Evolutionary conservation across 1,140 invertebrate genomes (phyloP).

Genomic region (Centruroides sculpturatus): DNA sequence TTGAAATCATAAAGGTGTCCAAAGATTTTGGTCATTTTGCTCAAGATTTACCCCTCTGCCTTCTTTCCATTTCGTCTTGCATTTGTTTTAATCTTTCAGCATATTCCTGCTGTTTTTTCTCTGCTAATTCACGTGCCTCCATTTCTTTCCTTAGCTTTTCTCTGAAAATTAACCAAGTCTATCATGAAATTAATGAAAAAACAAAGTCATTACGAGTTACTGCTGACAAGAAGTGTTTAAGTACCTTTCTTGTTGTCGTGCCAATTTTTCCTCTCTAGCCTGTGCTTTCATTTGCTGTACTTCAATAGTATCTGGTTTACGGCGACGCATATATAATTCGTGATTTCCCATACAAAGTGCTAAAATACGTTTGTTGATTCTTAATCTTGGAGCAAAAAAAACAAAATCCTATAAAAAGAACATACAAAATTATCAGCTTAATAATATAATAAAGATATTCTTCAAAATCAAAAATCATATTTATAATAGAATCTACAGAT

Average conservation of each 20-base stretch:
- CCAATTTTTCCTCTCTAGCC: conserved; percentile 75
- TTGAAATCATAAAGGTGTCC: no score
- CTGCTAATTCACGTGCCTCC: conserved; percentile 31
- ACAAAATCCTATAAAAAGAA: conserved; percentile 69
- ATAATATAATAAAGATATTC: no score
- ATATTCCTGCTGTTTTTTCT: conserved; percentile 33
- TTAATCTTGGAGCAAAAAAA: conserved; percentile 90
- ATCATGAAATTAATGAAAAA: no score
- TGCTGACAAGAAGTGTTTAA: no score
- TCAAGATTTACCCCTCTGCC: conserved; percentile 13
- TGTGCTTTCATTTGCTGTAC: conserved; percentile 98
- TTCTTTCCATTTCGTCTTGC: conserved; percentile 33
- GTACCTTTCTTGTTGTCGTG: conserved; percentile 14
- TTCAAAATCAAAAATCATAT: no score
- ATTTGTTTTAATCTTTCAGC: conserved; percentile 29
- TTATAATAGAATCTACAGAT: no score
- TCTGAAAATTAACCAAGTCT: conserved; percentile 2
- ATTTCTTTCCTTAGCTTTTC: conserved; percentile 30
- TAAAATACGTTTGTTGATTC: conserved; percentile 96
- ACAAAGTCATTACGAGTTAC: no score
- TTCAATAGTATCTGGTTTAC: conserved; percentile 96
- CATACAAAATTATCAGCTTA: no score
- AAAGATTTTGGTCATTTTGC: no score
- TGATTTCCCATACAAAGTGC: conserved; percentile 97
- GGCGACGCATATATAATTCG: conserved; percentile 89